phyloP scores from a whole-genome alignment of 2,113 vertebrate genomes.

The Brachypodius melanocephalos region DNA sequence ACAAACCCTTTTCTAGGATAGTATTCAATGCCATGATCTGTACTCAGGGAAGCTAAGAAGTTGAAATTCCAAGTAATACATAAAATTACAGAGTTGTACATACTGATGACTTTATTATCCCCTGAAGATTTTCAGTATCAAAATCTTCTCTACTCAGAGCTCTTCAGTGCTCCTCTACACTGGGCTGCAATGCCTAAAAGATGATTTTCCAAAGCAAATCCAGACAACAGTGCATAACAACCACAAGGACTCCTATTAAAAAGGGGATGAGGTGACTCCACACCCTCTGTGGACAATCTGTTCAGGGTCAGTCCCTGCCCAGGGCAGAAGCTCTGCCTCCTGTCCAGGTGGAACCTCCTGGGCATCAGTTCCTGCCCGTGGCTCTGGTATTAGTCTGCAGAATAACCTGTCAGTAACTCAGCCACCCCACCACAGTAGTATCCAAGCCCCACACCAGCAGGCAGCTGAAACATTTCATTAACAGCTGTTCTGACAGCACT shows the following conservation, averaged over 20 bases:
- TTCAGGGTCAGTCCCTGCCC: fast-evolving
- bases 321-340: background rate
- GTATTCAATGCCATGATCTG: background rate
- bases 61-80: background rate
- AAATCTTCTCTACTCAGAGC: background rate
- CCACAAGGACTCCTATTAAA: background rate
- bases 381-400: background rate
- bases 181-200: background rate
- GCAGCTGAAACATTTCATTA: background rate
- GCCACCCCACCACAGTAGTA: background rate
- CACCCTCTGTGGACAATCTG: background rate
- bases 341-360: background rate
- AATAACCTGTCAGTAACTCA: background rate
- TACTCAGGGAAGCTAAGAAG: background rate
- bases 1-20: background rate
- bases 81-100: background rate
- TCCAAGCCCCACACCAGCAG: background rate
- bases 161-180: background rate
- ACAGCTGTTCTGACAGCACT: background rate
- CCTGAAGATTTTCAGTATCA: background rate
- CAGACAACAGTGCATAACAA: background rate
- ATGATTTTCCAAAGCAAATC: background rate
- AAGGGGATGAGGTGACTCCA: background rate
- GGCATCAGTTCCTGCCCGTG: background rate
- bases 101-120: background rate